phyloP scores from a whole-genome alignment of 2,888 invertebrate species.

The Adelognathus sp. region DNA sequence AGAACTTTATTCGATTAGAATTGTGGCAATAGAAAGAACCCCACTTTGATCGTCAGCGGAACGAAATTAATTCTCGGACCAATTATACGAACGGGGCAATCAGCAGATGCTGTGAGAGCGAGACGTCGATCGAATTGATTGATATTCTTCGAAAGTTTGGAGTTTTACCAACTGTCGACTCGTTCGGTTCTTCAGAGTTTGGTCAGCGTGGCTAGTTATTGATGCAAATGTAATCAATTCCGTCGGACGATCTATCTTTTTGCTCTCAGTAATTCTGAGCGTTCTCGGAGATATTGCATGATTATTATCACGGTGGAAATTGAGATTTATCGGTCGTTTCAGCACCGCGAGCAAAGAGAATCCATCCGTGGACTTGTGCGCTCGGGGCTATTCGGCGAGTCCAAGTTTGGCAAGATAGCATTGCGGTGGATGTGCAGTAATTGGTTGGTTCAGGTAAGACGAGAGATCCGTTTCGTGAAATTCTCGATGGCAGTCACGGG shows the following conservation, averaged over 20 bases:
- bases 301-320: not conserved
- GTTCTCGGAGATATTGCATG: not conserved
- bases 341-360: slow-evolving; percentile 6
- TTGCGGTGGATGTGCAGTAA: slow-evolving; percentile 54
- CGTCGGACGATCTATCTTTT: not conserved
- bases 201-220: not conserved
- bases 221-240: slow-evolving; percentile 1
- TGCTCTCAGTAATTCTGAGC: not conserved
- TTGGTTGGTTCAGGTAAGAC: slow-evolving; percentile 62
- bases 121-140: not conserved
- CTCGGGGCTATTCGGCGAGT: not conserved
- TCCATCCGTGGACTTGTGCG: slow-evolving; percentile 14
- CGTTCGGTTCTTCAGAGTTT: not conserved
- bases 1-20: slow-evolving; percentile 21
- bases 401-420: not conserved
- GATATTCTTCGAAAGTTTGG: not conserved
- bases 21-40: too few species aligned
- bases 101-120: not conserved
- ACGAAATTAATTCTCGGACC: slow-evolving; percentile 27
- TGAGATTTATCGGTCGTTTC: not conserved
- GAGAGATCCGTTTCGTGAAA: slow-evolving; percentile 54
- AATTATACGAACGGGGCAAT: not conserved
- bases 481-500: slow-evolving; percentile 48
- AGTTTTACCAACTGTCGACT: not conserved
- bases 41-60: not conserved